These are phyloP conservation scores for Poeciliopsis occidentalis DNA, from an alignment of 2,113 vertebrate genomes.

Conservation along the genomic window DNA sequence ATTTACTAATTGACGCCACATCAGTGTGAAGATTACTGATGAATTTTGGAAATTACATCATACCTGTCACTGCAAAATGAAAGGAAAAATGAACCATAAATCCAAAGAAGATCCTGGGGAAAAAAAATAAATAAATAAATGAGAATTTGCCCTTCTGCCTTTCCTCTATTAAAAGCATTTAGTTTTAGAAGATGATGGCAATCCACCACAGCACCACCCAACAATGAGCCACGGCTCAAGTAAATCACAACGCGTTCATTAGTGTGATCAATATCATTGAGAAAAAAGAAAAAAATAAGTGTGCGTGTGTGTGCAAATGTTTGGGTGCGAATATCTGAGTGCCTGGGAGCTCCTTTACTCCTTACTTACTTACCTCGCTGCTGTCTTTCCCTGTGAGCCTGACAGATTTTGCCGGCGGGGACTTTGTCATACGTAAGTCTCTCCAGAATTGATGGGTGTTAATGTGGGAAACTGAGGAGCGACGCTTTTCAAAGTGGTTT, in stretches of 20 bases:
- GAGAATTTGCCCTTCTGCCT: conserved; percentile 64
- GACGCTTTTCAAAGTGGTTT: conserved; percentile 58
- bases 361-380: conserved; percentile 22
- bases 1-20: conserved; percentile 79
- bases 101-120: conserved; percentile 59
- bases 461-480: conserved; percentile 54
- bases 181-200: conserved; percentile 75
- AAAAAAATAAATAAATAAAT: conserved; percentile 40
- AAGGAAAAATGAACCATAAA: conserved; percentile 51
- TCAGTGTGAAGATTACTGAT: conserved; percentile 71
- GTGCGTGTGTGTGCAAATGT: conserved; percentile 5
- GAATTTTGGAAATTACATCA: conserved; percentile 77
- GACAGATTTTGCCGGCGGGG: conserved; percentile 30
- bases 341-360: conserved; percentile 22
- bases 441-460: conserved; percentile 21
- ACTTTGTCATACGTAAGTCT: conserved; percentile 50
- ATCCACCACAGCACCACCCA: too few relatives aligned
- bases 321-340: conserved; percentile 25
- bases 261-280: conserved; percentile 76
- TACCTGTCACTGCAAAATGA: conserved; percentile 55
- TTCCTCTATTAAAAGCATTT: conserved; percentile 67
- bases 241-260: conserved; percentile 79
- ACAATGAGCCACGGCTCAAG: conserved; percentile 60
- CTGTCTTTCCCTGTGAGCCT: conserved; percentile 21
- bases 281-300: neutral